Conservation (phyloP, 2,888 invertebrate species). For the Ramazzottius varieornatus region DNA sequence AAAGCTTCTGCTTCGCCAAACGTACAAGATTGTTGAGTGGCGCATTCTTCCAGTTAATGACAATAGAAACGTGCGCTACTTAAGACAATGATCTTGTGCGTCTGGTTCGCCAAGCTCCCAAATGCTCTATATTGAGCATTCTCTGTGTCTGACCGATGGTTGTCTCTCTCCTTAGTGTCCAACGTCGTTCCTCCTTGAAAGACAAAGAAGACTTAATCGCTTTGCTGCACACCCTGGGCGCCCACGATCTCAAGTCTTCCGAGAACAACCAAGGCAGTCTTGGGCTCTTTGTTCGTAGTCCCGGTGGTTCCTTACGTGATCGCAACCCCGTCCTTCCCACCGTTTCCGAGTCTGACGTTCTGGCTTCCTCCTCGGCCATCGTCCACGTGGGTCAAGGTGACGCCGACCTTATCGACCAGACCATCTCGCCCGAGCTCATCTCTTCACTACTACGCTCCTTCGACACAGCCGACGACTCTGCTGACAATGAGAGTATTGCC, state of each 20-base stretch:
- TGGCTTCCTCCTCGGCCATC: neutral
- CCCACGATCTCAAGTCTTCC: neutral
- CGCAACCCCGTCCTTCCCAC: neutral
- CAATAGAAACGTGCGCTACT: no score
- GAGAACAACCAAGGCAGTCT: neutral
- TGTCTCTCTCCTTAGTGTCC: neutral
- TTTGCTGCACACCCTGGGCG: neutral
- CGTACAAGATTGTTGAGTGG: no score
- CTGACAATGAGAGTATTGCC: neutral
- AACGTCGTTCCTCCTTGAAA: neutral
- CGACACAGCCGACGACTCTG: neutral
- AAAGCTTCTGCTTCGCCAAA: no score
- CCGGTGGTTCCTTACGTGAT: neutral
- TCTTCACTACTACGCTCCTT: neutral
- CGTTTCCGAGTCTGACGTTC: neutral
- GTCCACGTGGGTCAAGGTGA: neutral
- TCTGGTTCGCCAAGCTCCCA: no score
- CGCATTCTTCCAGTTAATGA: no score
- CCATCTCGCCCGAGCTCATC: neutral
- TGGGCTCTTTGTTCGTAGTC: neutral
- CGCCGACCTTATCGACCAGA: neutral
- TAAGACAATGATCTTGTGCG: no score
- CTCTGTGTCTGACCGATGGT: no score
- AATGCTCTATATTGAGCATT: no score
- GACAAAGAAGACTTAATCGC: constrained; percentile 2